Conservation (phyloP, 2,113 vertebrate genomes). For the cattle (Bos taurus) region DNA sequence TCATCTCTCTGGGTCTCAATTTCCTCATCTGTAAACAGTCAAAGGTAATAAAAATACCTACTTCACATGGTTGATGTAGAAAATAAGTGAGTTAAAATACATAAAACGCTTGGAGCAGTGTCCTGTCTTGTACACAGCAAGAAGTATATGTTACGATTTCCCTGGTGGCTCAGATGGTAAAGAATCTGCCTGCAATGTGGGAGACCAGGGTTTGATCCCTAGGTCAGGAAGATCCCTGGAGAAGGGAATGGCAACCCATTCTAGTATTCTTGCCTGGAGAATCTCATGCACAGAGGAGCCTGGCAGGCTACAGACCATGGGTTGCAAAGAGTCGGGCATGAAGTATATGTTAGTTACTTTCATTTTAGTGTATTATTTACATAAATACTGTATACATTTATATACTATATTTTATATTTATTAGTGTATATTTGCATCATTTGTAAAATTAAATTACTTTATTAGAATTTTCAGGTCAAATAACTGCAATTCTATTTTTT, state of each 20-base stretch:
- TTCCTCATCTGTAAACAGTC: neutral
- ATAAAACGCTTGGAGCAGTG: neutral
- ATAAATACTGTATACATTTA: neutral
- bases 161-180: neutral
- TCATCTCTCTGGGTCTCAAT: neutral
- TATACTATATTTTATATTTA: neutral
- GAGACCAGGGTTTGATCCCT: neutral
- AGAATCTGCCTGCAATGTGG: neutral
- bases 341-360: neutral
- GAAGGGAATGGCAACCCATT: neutral
- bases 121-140: neutral
- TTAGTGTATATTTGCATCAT: neutral
- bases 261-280: neutral
- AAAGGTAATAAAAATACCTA: neutral
- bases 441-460: neutral
- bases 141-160: neutral
- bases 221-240: neutral
- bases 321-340: neutral
- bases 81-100: neutral
- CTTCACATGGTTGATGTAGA: neutral
- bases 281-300: neutral
- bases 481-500: neutral
- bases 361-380: neutral
- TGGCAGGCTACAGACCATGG: neutral
- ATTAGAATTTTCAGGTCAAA: neutral